Base-by-base conservation (phyloP, 1,140 invertebrate species). In the Procambarus clarkii region DNA sequence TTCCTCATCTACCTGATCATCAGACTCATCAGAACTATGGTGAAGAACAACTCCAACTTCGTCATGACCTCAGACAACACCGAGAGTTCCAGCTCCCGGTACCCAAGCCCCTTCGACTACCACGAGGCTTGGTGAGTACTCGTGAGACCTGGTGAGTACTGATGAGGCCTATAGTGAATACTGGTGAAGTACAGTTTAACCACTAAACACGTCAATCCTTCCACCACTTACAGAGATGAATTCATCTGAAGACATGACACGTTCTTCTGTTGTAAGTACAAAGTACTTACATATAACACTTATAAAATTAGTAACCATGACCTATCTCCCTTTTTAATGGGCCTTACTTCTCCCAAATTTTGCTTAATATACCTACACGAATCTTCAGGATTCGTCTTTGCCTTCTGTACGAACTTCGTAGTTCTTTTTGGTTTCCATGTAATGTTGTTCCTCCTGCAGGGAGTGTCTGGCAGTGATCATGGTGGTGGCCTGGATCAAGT, bases 401-500 rank as follows among this genome's bases (percentile, higher is more conserved):
- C 18, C 60, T 13, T 0, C 13, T 64, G 1, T 1, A 64, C 13
- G 60, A 7, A 58, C 7, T 13, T 58, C 54, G 7, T 8, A 58
- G 7, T 13, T 13, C 54, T 58, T 58, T 8, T 58, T 8, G 34
- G 34, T 34, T 34, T 34, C 34, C 34, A 34, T 34, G 1, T 34
- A 34, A 34, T 34, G 34, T 34, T 58, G 54, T 58, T 58, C 60
- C 18, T 13, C 60, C 18, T 54, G 54, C 54, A 82, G 80, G 80
- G 80, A 82, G 5, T 44, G 50, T 9, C 21, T 82, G 9, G n/a
- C 80, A 9, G 80, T 82, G 80, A n/a, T n/a, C 21, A 54, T 82
- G 80, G n/a, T 82, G 0, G 50, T 82, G 54, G 58, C n/a, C 13
- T 82, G 80, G 80, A 50, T 82, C 21, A 82, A 82, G 80, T 82